Evolutionary conservation across 2,113 vertebrate genomes (phyloP).

Genomic region (Rafetus swinhoei): DNA sequence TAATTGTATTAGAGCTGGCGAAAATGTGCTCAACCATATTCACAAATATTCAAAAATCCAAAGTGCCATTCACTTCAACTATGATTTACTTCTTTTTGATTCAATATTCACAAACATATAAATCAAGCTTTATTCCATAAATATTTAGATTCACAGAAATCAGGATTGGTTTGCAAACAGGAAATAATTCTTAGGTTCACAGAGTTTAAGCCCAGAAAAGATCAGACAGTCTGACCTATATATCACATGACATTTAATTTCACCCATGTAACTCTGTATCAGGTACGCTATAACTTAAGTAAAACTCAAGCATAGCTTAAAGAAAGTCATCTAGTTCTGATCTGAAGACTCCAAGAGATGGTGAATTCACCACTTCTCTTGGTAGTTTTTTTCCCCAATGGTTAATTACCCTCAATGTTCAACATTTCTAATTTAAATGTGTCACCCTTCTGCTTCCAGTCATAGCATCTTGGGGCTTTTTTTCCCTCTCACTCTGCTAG

Average conservation of each 20-base stretch:
- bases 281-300: not conserved
- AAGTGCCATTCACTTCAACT: rapidly evolving
- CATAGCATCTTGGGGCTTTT: not conserved
- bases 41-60: rapidly evolving
- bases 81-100: not conserved
- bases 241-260: not conserved
- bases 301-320: not conserved
- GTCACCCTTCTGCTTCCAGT: not conserved
- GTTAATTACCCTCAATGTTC: not conserved
- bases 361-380: not conserved
- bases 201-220: not conserved
- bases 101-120: not conserved
- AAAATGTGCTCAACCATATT: not conserved
- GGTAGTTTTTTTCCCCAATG: not conserved
- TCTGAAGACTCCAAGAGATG: not conserved
- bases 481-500: not conserved
- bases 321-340: rapidly evolving
- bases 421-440: not conserved
- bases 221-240: not conserved
- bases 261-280: not conserved
- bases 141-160: rapidly evolving
- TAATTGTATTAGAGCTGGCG: not conserved
- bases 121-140: not conserved
- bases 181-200: not conserved
- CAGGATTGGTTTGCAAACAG: not conserved